Base-by-base conservation (phyloP, 1,140 invertebrate genomes). In the Calycopis cecrops region DNA sequence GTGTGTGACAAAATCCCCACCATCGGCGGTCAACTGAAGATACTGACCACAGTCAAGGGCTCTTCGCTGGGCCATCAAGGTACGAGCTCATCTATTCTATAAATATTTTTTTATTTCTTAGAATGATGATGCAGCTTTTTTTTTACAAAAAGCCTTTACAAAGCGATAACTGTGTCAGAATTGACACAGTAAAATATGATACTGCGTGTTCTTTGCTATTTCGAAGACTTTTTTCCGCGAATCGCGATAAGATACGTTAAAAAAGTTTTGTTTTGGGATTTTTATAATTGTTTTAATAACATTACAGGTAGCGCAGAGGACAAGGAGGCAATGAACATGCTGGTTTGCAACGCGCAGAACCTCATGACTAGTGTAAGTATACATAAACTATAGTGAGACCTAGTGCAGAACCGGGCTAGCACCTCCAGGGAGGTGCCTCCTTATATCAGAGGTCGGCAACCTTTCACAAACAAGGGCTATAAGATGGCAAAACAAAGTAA, bases 281-380 rank as follows among this genome's bases (percentile, higher is more conserved):
- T 14, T 17, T n/a, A 28, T 49, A n/a, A 16, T 33, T n/a, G 42
- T 7, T 51, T 6, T 35, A 12, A 42, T 49, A 21, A 21, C 49
- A 9, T 67, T 57, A 0, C 67, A 99, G 97, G 96, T 71, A 97
- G 96, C 0, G 96, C 98, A 79, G 98, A 99, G 88, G 98, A 99
- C 85, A 95, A 97, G 74, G 98, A 99, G 89, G 98, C 98, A 0
- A 99, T 98, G 28, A 98, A 99, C 74, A 99, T 99, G 96, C 88
- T 99, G 53, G 98, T 99, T 37, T 97, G 97, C 47, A 99, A 99
- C 88, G 98, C 98, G 11, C 98, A 99, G 85, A 99, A 99, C 85
- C 89, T 99, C 9, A 99, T 99, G 98, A 96, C 98, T 76, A 98
- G 97, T 65, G 98, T 91, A 79, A 89, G 90, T 85, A 47, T n/a